Conservation (phyloP, 1,140 invertebrate genomes). For the Atta cephalotes region DNA sequence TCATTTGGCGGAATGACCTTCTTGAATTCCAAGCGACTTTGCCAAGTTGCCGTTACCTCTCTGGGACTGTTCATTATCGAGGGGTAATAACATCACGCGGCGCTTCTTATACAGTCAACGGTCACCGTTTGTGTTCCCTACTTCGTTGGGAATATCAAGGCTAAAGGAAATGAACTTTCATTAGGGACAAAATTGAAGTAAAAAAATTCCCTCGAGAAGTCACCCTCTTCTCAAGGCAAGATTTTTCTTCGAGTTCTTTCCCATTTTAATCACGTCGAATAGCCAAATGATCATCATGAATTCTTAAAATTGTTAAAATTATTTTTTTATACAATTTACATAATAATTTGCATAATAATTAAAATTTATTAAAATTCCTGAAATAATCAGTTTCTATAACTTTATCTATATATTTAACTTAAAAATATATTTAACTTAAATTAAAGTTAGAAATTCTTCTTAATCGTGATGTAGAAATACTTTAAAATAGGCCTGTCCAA, state of each 20-base stretch:
- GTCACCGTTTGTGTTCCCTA: conserved; percentile 30
- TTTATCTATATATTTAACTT: not conserved
- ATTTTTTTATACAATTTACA: not conserved
- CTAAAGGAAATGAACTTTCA: conserved; percentile 73
- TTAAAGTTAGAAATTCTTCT: not conserved
- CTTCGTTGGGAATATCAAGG: conserved; percentile 54
- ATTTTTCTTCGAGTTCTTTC: conserved; percentile 38
- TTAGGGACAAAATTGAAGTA: conserved; percentile 53
- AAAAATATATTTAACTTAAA: not conserved
- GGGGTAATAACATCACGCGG: conserved; percentile 68
- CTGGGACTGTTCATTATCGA: conserved; percentile 65
- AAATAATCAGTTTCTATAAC: not conserved
- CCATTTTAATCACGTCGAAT: conserved; percentile 24
- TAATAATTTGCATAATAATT: not conserved
- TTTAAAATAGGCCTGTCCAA: not conserved
- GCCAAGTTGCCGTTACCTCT: conserved; percentile 39
- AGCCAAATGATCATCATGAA: not conserved
- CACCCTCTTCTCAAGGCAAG: conserved; percentile 46
- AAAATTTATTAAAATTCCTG: not conserved
- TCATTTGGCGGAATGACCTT: conserved; percentile 47
- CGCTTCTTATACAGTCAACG: conserved; percentile 49
- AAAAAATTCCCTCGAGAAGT: conserved; percentile 51
- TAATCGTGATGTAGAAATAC: not conserved
- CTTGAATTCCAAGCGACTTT: conserved; percentile 34
- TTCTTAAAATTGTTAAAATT: conserved; percentile 1